These are phyloP conservation scores for Xerus inauris DNA, from an alignment of 2,113 vertebrate species.

Conservation along the genomic window DNA sequence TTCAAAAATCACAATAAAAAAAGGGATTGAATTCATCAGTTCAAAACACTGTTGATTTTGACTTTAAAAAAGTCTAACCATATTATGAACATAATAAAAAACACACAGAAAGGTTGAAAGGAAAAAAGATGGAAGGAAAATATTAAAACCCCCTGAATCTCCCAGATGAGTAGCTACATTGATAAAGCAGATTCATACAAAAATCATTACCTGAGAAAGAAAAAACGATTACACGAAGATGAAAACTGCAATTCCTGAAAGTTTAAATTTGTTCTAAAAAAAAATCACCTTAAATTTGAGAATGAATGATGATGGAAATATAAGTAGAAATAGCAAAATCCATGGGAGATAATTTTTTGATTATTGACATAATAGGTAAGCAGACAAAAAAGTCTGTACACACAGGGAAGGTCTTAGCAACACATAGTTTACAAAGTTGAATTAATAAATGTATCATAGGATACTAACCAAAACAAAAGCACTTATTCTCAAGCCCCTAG, in stretches of 20 bases:
- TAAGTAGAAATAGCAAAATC: neutral
- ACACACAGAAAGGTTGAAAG: conserved; percentile 20
- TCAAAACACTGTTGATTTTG: neutral
- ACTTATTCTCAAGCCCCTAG: neutral
- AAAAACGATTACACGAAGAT: neutral
- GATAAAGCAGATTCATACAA: neutral
- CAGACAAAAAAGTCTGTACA: neutral
- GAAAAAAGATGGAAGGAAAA: neutral
- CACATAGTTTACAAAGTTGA: neutral
- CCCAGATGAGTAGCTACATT: neutral
- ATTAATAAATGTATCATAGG: neutral
- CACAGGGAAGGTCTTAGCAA: neutral
- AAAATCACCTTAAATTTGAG: neutral
- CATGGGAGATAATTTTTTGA: neutral
- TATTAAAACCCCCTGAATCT: neutral
- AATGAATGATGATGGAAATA: neutral
- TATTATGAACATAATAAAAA: neutral
- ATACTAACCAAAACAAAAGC: neutral
- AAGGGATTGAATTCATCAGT: neutral
- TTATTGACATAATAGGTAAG: neutral
- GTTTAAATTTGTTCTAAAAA: neutral
- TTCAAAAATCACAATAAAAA: neutral
- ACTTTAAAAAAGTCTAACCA: neutral
- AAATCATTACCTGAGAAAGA: neutral
- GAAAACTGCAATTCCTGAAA: neutral